These are phyloP conservation scores for Hydropsyche betteni DNA, from an alignment of 2,888 invertebrate genomes.

Conservation along the genomic window DNA sequence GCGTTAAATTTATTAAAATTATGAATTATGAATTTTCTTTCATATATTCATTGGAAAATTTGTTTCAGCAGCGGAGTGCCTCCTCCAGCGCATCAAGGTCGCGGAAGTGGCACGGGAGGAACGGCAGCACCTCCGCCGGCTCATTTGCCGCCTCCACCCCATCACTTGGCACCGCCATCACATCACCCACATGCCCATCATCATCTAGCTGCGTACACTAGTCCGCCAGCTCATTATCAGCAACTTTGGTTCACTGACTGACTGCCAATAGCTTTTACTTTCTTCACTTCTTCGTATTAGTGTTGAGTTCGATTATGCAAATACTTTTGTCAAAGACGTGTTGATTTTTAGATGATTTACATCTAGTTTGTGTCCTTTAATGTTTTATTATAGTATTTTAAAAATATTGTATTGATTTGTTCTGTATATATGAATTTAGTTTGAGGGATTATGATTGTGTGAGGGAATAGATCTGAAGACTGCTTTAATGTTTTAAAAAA, in stretches of 20 bases:
- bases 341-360: no score
- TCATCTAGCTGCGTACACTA: constrained; percentile 75
- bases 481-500: no score
- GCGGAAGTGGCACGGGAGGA: constrained; percentile 66
- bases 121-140: constrained; percentile 76
- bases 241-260: constrained; percentile 82
- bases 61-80: constrained; percentile 62
- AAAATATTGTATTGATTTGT: no score
- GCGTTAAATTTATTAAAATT: constrained; percentile 25
- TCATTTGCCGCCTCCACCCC: constrained; percentile 80
- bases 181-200: constrained; percentile 71
- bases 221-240: constrained; percentile 60
- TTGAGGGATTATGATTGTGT: no score
- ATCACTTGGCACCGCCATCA: constrained; percentile 64
- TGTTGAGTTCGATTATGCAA: no score
- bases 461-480: no score
- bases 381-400: no score
- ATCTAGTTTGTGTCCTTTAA: no score
- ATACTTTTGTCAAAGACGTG: no score
- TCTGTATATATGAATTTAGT: no score
- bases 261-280: constrained; percentile 50
- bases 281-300: constrained; percentile 28
- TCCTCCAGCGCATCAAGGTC: constrained; percentile 85
- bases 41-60: background rate
- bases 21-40: constrained; percentile 26